phyloP scores from a whole-genome alignment of 1,140 invertebrate species.

The Elymnias hypermnestra region DNA sequence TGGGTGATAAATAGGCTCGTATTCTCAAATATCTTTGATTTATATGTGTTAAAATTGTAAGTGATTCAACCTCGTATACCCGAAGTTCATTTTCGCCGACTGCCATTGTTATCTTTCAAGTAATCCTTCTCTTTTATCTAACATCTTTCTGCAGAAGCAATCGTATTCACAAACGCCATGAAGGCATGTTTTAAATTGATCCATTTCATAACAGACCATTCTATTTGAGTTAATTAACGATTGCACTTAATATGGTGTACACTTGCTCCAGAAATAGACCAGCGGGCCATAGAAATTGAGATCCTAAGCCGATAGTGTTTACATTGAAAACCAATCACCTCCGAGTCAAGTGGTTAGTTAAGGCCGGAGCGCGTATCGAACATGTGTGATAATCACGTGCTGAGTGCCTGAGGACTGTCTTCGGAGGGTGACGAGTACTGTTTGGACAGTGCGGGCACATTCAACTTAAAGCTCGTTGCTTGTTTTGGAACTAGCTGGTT shows the following conservation, averaged over 20 bases:
- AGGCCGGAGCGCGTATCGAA: conserved; percentile 7
- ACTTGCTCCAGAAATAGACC: conserved; percentile 17
- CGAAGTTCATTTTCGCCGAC: too few species aligned
- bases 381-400: conserved; percentile 20
- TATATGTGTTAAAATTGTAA: too few species aligned
- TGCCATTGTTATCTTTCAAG: too few species aligned
- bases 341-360: conserved; percentile 12
- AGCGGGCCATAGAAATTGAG: not conserved
- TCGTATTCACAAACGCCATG: not conserved
- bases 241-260: conserved; percentile 21
- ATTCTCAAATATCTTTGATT: too few species aligned
- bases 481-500: not conserved
- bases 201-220: conserved; percentile 8
- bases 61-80: too few species aligned
- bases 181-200: not conserved
- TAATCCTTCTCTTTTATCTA: too few species aligned
- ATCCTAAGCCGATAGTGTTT: not conserved
- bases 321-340: not conserved
- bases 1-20: too few species aligned
- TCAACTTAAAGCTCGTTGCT: not conserved
- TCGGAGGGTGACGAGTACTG: not conserved
- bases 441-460: not conserved
- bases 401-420: conserved; percentile 7
- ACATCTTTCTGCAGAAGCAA: too few species aligned
- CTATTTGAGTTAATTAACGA: conserved; percentile 22